Evolutionary conservation across 2,113 vertebrate species (phyloP), one percentile per base, ranked within the genome.

Genomic region (Cheilinus undulatus): DNA sequence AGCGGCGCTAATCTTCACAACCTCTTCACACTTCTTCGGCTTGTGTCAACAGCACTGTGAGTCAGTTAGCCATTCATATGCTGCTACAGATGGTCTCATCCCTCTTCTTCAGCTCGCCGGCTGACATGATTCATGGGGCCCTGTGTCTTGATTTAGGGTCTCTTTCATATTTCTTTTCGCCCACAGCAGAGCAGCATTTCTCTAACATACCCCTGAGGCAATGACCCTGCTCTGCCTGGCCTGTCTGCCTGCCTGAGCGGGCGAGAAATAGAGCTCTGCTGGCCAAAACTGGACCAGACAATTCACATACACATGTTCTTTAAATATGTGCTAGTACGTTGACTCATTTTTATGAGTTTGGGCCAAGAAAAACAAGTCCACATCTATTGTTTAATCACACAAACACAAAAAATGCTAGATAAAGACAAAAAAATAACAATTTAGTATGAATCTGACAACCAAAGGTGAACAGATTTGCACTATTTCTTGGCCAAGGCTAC

Each of bases 41-140:
- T 91, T 69, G 88, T 88, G 88, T 92, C 90, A 87, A 86, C 89
- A 87, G 78, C 74, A 70, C 73, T 69, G 81, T 73, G 85, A 86
- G 80, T 89, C 86, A 86, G 88, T 88, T 87, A 84, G 84, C 85
- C 84, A 84, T 91, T 92, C 86, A 86, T 88, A 90, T 87, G 85
- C 86, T 76, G 78, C 86, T 86, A 64, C 91, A 86, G 78, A 90
- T 86, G 86, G 88, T 77, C 69, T 67, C 76, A 90, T 91, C 83
- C 56, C 79, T 88, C 89, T 82, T 88, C 86, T 77, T 86, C 84
- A 83, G 72, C 86, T 66, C 81, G 8, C 81, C 90, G 27, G 80
- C 81, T 74, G 87, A 90, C 91, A 90, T 92, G 91, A 94, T 93
- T 94, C 90, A 93, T 91, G 89, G 86, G 90, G 75, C 87, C 77